phyloP scores from a whole-genome alignment of 2,888 invertebrate species.

The Drosophila lutescens region DNA sequence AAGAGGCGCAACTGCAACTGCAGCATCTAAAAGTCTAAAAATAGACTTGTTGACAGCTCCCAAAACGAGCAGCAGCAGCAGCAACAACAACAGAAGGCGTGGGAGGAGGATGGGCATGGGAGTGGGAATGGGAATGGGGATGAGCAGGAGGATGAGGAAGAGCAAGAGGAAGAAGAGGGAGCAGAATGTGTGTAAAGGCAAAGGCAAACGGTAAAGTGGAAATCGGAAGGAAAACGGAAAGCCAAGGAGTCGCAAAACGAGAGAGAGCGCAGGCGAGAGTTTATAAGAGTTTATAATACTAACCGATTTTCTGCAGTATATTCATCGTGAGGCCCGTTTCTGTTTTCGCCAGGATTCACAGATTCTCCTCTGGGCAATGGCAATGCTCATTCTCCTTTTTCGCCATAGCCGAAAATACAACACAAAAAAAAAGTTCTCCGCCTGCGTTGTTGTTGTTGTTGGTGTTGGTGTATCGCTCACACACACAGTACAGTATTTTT shows the following conservation, averaged over 20 bases:
- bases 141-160: not conserved
- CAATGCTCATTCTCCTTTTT: slow-evolving; percentile 10
- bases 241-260: slow-evolving; percentile 14
- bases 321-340: slow-evolving; percentile 51
- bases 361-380: slow-evolving; percentile 4
- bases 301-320: slow-evolving; percentile 73
- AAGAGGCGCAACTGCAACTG: slow-evolving; percentile 26
- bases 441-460: not conserved
- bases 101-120: not conserved
- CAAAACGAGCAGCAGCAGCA: slow-evolving; percentile 26
- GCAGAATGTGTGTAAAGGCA: slow-evolving; percentile 11
- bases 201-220: slow-evolving; percentile 26
- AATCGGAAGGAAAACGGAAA: slow-evolving; percentile 38
- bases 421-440: slow-evolving; percentile 1
- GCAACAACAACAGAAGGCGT: slow-evolving; percentile 13
- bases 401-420: slow-evolving; percentile 6
- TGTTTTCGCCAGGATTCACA: slow-evolving; percentile 11
- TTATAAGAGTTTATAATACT: slow-evolving; percentile 41
- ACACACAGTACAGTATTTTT: slow-evolving; percentile 12
- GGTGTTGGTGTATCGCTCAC: slow-evolving; percentile 11
- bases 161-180: slow-evolving; percentile 7
- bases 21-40: slow-evolving; percentile 76
- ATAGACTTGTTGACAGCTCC: slow-evolving; percentile 81
- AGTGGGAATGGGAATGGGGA: no score
- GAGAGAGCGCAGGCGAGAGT: slow-evolving; percentile 7